These are phyloP conservation scores for Clarias laeviceps DNA, from an alignment of 2,797 vertebrate species.

Conservation along the genomic window DNA sequence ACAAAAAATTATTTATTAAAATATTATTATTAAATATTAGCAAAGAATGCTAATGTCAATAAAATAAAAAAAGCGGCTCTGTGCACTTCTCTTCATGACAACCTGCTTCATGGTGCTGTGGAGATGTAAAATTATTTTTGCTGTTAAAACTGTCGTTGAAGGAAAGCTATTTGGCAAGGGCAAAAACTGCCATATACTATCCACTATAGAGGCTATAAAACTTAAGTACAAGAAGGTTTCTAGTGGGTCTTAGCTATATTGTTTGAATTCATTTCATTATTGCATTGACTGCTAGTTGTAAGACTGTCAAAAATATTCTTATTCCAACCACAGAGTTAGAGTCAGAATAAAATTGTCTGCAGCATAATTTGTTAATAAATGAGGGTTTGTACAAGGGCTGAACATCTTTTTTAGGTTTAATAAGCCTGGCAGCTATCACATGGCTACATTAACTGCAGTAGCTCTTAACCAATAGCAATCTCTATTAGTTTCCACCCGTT, in stretches of 20 bases:
- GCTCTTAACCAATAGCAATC: conserved; percentile 24
- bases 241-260: conserved; percentile 34
- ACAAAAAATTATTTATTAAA: background rate
- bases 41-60: background rate
- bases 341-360: conserved; percentile 43
- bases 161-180: conserved; percentile 60
- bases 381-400: conserved; percentile 5
- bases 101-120: background rate
- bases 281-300: conserved; percentile 61
- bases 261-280: conserved; percentile 62
- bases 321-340: conserved; percentile 41
- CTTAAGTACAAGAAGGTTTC: conserved; percentile 51
- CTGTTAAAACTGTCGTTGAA: background rate
- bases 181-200: conserved; percentile 26
- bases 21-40: background rate
- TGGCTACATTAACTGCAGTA: conserved; percentile 31
- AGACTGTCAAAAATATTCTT: conserved; percentile 54
- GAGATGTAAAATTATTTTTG: background rate
- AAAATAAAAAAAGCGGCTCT: background rate
- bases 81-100: background rate
- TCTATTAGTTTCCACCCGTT: conserved; percentile 22
- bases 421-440: conserved; percentile 32
- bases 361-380: conserved; percentile 57
- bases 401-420: conserved; percentile 26
- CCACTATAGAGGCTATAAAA: conserved; percentile 66